Conservation (phyloP, 2,888 invertebrate species). For the Ganaspis brasiliensis region DNA sequence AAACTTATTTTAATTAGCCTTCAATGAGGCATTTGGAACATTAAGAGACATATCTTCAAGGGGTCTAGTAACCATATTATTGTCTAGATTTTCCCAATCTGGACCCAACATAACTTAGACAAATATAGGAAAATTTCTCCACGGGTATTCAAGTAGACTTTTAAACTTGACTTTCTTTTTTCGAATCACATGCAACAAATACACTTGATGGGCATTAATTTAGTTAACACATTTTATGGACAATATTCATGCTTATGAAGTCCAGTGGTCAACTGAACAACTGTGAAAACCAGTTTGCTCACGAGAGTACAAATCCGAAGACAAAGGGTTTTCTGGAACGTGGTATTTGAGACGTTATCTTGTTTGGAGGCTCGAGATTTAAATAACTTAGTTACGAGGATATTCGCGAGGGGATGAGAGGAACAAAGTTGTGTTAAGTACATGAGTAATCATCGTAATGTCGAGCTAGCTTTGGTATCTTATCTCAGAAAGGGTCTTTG, state of each 20-base stretch:
- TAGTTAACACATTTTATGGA: slow-evolving; percentile 66
- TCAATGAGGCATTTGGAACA: no score
- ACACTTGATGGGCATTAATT: slow-evolving; percentile 67
- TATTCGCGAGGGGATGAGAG: not conserved
- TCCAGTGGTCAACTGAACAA: slow-evolving; percentile 66
- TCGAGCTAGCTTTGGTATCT: slow-evolving; percentile 25
- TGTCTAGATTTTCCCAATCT: no score
- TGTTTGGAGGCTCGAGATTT: slow-evolving; percentile 38
- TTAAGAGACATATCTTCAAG: no score
- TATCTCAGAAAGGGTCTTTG: slow-evolving; percentile 38
- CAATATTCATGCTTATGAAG: slow-evolving; percentile 66
- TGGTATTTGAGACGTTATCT: slow-evolving; percentile 25
- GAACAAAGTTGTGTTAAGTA: slow-evolving; percentile 40
- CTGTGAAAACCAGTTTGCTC: slow-evolving; percentile 63
- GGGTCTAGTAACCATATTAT: no score
- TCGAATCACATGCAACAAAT: slow-evolving; percentile 70
- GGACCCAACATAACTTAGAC: no score
- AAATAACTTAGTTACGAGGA: slow-evolving; percentile 11
- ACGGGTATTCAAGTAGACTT: no score
- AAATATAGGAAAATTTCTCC: no score
- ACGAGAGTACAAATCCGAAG: slow-evolving; percentile 33
- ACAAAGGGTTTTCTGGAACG: slow-evolving; percentile 31
- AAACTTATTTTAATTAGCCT: no score
- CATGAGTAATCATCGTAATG: slow-evolving; percentile 39
- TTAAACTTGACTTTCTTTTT: no score